Percentiles rank a stretch among this genome's conserved stretches.
These are phyloP conservation scores for Lepus timidus DNA, from an alignment of 2,113 vertebrate species.

Conservation along the genomic window DNA sequence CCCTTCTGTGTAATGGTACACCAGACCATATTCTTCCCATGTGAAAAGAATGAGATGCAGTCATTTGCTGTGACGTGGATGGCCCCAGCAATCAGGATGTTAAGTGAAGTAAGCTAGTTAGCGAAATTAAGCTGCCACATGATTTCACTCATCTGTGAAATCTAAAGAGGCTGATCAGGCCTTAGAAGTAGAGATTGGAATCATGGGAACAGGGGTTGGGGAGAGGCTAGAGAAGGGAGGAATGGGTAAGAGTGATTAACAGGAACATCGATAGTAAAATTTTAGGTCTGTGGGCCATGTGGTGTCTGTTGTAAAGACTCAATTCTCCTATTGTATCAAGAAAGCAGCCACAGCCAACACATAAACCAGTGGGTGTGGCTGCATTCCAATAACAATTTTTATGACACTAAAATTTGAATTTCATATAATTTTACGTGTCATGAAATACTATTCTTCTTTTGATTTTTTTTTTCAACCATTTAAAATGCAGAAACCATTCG, in stretches of 20 bases:
- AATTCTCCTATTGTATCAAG: not conserved
- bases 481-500: not conserved
- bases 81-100: not conserved
- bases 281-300: not conserved
- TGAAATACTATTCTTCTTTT: conserved; percentile 19
- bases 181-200: not conserved
- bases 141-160: not conserved
- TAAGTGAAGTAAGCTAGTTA: not conserved
- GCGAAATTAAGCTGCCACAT: not conserved
- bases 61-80: not conserved
- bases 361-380: not conserved
- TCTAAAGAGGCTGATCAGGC: not conserved
- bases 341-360: not conserved
- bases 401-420: not conserved
- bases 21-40: not conserved
- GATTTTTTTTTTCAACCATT: not conserved
- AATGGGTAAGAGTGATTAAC: too few relatives aligned
- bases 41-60: not conserved
- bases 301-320: not conserved
- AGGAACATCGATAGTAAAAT: not conserved
- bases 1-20: not conserved
- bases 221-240: not conserved
- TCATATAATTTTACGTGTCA: not conserved
- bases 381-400: not conserved
- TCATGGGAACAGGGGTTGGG: not conserved